Evolutionary conservation across 2,888 invertebrate genomes (phyloP), one percentile per base, ranked within the genome.

Genomic region (Melanchra persicariae): DNA sequence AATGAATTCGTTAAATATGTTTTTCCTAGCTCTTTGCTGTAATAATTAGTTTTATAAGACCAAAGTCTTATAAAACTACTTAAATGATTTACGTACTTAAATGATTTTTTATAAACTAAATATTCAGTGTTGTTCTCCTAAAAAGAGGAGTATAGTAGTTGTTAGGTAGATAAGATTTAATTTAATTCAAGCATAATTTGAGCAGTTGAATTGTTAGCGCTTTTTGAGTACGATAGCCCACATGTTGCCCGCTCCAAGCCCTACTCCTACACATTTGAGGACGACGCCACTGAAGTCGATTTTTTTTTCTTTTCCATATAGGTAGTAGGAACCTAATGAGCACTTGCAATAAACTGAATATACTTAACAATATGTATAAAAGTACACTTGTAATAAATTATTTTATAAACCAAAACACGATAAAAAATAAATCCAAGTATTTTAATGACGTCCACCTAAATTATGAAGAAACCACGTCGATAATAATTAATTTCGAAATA

Each of bases 401-500:
- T 26, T 52, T 26, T n/a, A n/a, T 3, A 30, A 47, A 57, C 52
- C 51, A 43, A 45, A 54, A 76, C 34, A 1, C 43, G 62, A 62
- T 49, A 34, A 49, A 70, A 69, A 57, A 45, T 10, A 73, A 71
- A 69, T 71, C 77, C 58, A 19, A 55, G 61, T 77, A 82, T 51
- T 64, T 54, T n/a, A 61, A 51, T 85, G 80, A 84, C 84, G 83
- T 67, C 52, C 57, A 47, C n/a, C 19, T 66, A 70, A 80, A 71
- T 74, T 74, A 85, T 74, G 60, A 64, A 69, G 82, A 81, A 83
- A 72, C 74, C 19, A 24, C 61, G 60, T 70, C 70, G 57, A 76
- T 83, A 45, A 26, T 62, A 63, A 83, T 81, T 82, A 76, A 85
- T 90, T 88, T 89, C 87, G 86, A 86, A 88, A 89, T 85, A 86